Percentiles rank a stretch among this genome's conserved stretches.
Conservation (phyloP, 2,113 vertebrate genomes). For the Bubo scandiacus region DNA sequence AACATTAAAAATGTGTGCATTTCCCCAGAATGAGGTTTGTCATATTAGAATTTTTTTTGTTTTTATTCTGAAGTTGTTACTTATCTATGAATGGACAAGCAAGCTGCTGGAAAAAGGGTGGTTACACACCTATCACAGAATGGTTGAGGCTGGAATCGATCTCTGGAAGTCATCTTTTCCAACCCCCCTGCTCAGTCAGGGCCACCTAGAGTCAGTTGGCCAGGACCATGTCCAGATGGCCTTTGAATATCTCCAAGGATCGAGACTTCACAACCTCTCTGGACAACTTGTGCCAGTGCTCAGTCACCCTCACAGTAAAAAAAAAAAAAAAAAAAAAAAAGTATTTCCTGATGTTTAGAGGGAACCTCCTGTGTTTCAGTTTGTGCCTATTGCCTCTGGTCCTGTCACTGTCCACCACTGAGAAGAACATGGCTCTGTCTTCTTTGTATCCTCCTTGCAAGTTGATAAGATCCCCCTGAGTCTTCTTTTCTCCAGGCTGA, state of each 20-base stretch:
- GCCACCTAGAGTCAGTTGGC: background rate
- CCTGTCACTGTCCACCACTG: background rate
- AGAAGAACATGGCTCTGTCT: too few relatives aligned
- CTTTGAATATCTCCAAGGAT: background rate
- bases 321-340: background rate
- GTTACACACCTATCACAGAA: background rate
- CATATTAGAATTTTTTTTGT: background rate
- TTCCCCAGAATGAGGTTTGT: background rate
- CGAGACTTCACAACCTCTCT: background rate
- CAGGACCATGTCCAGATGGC: background rate
- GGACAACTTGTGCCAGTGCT: background rate
- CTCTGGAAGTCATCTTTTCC: background rate
- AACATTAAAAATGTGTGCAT: background rate
- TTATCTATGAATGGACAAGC: background rate
- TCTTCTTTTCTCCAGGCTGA: too few relatives aligned
- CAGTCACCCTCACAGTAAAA: background rate
- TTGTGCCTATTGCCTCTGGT: background rate
- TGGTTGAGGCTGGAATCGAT: background rate
- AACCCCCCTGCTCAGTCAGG: background rate
- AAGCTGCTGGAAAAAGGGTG: background rate
- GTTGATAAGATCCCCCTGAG: too few relatives aligned
- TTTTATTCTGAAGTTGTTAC: background rate
- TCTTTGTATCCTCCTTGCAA: too few relatives aligned
- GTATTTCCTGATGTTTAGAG: background rate
- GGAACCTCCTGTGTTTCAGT: background rate